Conservation (phyloP, 2,113 vertebrate genomes). For the Poicephalus gulielmi region DNA sequence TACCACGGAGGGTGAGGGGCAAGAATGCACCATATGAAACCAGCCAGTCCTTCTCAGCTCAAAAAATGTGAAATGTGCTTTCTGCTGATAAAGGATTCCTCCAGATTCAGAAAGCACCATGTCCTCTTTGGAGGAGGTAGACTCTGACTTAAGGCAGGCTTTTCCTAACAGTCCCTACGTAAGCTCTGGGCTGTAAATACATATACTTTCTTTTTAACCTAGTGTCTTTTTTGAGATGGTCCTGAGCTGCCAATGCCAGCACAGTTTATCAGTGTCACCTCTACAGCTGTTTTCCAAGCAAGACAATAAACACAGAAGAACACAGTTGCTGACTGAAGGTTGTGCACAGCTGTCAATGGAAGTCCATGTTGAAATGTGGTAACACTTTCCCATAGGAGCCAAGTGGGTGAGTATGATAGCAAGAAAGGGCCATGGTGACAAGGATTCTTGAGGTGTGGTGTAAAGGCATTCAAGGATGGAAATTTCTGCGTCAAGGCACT, state of each 20-base stretch:
- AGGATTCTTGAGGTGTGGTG: neutral
- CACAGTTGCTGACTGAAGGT: neutral
- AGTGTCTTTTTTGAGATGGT: neutral
- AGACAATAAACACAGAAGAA: neutral
- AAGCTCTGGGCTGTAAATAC: neutral
- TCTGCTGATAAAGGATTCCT: neutral
- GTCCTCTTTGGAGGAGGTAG: neutral
- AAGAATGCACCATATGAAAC: neutral
- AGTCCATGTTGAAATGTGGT: fast-evolving
- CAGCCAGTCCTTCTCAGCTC: neutral
- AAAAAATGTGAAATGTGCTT: neutral
- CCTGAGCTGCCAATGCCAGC: neutral
- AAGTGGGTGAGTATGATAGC: neutral
- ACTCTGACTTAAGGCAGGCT: neutral
- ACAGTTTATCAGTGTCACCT: neutral
- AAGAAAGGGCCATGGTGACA: neutral
- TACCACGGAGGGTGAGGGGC: neutral
- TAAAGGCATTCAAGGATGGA: neutral
- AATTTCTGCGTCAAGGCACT: neutral
- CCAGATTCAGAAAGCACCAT: neutral
- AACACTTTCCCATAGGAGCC: neutral
- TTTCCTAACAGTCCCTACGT: neutral
- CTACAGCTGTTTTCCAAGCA: neutral
- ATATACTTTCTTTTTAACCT: neutral
- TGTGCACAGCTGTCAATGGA: fast-evolving